Base-by-base conservation (phyloP, 2,113 vertebrate species). In the Limnothrissa miodon region DNA sequence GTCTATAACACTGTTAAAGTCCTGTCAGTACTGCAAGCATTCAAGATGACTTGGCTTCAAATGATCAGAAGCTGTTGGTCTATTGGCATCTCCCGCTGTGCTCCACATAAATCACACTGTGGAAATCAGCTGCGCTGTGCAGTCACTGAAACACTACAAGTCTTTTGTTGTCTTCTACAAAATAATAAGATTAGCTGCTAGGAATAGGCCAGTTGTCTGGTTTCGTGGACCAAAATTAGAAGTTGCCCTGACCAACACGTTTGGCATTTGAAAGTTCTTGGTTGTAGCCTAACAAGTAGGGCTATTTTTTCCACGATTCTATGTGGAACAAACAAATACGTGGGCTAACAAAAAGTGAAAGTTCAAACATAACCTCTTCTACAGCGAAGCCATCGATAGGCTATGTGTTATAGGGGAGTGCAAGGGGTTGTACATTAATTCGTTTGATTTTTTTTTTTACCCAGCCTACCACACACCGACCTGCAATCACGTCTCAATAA, bases 161-260 rank as follows among this genome's bases (percentile, higher is more conserved):
- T 8, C 59, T 66, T 29, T 66, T 8, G n/a, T 33, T 25, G 25
- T 66, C 25, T 66, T 33, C 19, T 8, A 39, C 46, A 59, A 53
- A 86, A 82, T 87, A 81, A 88, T 74, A 74, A 46, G 78, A 86
- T 85, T 84, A 82, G 78, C 39, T 48, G 46, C 79, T 66, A 74
- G 39, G 80, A 83, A 82, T 83, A 87, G 81, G 29, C 59, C 10
- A 66, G 59, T 81, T 56, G 56, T 83, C n/a, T 80, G 15, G 4
- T 81, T 86, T 83, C 25, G 29, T 62, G 23, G 39, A 81, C 78
- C 53, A 51, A 79, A 85, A 80, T 85, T 81, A 84, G 56, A 83
- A 80, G n/a, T 21, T 59, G 45, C 62, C 81, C 19, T 82, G 39
- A 45, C 33, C 62, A 13, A 36, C 62, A 45, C 45, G 39, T 80